Percentiles rank a stretch among this genome's conserved stretches.
Evolutionary conservation across 2,888 invertebrate species (phyloP).

Genomic region (Caenorhabditis sinica): DNA sequence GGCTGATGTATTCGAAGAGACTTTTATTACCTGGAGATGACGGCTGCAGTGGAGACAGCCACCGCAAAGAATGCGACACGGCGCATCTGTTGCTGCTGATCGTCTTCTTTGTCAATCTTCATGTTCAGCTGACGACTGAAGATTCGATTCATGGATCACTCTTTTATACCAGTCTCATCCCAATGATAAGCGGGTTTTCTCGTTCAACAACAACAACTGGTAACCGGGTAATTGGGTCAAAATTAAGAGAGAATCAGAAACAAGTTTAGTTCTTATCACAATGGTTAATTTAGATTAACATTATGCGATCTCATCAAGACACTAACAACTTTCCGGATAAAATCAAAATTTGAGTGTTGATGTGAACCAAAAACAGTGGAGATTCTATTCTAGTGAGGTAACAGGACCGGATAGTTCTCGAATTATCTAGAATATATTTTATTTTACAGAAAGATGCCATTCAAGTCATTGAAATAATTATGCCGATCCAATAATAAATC

Average conservation of each 20-base stretch:
- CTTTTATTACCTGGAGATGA: constrained; percentile 74
- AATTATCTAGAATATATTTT: too few relatives aligned
- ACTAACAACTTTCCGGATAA: too few relatives aligned
- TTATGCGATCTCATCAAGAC: not conserved
- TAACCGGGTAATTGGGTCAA: constrained; percentile 63
- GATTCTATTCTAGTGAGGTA: too few relatives aligned
- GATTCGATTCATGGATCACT: not conserved
- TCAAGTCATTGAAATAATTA: too few relatives aligned
- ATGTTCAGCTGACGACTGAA: constrained; percentile 71
- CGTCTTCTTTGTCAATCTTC: constrained; percentile 71
- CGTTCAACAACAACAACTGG: constrained; percentile 46
- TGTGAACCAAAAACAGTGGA: too few relatives aligned
- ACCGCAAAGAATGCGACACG: constrained; percentile 83
- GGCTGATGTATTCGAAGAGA: not conserved
- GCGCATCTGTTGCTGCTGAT: constrained; percentile 79
- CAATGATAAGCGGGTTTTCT: constrained; percentile 50
- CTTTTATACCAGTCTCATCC: constrained; percentile 49
- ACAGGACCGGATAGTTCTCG: too few relatives aligned
- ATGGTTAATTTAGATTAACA: constrained; percentile 22
- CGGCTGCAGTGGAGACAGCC: constrained; percentile 83
- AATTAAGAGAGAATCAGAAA: constrained; percentile 9
- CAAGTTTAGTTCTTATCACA: constrained; percentile 40
- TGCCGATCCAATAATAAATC: too few relatives aligned
- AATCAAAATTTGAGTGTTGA: too few relatives aligned
- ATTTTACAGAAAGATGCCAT: too few relatives aligned